A percentile compares a stretch with the other conserved stretches of the same genome.
phyloP scores from a whole-genome alignment of 2,888 invertebrate species.

The Minunthozetes semirufus region DNA sequence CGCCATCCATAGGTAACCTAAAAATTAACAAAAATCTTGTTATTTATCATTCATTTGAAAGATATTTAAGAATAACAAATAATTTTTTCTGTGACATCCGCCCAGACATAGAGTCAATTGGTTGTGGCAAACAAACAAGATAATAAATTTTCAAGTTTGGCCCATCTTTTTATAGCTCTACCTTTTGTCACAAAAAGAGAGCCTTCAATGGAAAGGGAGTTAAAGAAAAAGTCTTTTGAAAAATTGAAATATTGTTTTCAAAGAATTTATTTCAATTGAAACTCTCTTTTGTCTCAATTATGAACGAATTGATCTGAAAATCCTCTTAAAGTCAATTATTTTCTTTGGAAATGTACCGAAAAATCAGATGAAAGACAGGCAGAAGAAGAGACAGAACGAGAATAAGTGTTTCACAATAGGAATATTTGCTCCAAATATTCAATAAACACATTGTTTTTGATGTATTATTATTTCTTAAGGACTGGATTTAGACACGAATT shows the following conservation, averaged over 20 bases:
- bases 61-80: background rate
- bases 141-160: no score
- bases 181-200: no score
- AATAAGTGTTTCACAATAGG: background rate
- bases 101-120: background rate
- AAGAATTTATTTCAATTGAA: no score
- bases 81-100: background rate
- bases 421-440: slow-evolving; percentile 22
- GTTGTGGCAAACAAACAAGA: no score
- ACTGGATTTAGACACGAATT: background rate
- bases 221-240: no score
- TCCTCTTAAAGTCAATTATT: background rate
- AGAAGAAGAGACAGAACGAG: background rate
- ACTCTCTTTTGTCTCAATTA: no score
- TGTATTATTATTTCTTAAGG: background rate
- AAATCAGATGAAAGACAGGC: background rate
- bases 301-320: no score
- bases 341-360: background rate
- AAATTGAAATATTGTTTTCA: no score
- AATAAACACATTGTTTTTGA: background rate
- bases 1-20: no score
- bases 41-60: background rate
- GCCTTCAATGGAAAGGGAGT: no score
- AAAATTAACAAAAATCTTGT: no score
- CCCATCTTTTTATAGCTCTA: no score